Evolutionary conservation across 1,140 invertebrate genomes (phyloP).

Genomic region (Eupristina koningsbergeri): DNA sequence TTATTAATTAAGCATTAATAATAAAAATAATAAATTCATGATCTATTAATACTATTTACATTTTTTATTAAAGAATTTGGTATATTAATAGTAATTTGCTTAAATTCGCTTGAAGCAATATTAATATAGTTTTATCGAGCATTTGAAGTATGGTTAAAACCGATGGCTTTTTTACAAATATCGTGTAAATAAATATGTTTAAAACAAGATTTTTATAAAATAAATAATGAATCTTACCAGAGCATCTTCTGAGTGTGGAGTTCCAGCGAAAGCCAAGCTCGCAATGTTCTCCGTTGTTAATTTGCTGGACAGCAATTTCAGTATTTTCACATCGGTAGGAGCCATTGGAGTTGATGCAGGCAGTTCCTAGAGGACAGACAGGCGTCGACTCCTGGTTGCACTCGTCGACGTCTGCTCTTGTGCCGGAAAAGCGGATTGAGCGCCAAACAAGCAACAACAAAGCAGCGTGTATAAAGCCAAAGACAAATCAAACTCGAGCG

Average conservation of each 20-base stretch:
- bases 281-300: slow-evolving; percentile 69
- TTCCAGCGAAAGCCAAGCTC: slow-evolving; percentile 78
- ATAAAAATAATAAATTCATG: no score
- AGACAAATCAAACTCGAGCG: slow-evolving; percentile 34
- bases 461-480: slow-evolving; percentile 36
- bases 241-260: slow-evolving; percentile 69
- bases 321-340: slow-evolving; percentile 79
- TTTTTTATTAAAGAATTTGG: no score
- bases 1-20: no score
- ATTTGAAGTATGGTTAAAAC: no score
- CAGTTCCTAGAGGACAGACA: slow-evolving; percentile 73
- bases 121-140: no score
- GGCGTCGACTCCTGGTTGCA: slow-evolving; percentile 69
- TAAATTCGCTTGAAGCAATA: no score
- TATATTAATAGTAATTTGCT: no score
- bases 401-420: slow-evolving; percentile 79
- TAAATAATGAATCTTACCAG: slow-evolving; percentile 63
- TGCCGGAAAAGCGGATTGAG: slow-evolving; percentile 32
- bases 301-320: slow-evolving; percentile 39
- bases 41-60: no score
- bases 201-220: no score
- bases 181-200: no score
- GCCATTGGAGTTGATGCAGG: slow-evolving; percentile 80
- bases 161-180: no score
- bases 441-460: slow-evolving; percentile 40